Base-by-base conservation (phyloP, 1,140 invertebrate species). In the Oryctes rhinoceros region DNA sequence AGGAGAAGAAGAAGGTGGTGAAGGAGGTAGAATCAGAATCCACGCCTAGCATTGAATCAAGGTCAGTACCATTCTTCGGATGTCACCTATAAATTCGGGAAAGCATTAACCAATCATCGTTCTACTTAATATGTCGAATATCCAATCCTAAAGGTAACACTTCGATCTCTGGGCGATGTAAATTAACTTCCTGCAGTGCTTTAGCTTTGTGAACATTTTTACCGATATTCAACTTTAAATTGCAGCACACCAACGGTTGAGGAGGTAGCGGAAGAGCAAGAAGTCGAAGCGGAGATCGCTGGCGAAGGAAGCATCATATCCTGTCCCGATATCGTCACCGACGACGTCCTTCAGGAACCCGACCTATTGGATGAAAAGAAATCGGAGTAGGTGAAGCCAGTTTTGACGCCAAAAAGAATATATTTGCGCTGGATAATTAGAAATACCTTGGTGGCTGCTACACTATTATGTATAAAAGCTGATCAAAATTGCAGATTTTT, bases 1-100 rank as follows among this genome's bases (percentile, higher is more conserved):
- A 82, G 75, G 18, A 81, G 81, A 80, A 80, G 53, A 84, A 85
- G 35, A 83, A 82, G 15, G 49, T 53, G 7, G 24, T 71, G 6
- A 71, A 71, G 24, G 35, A 35, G 20, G 65, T 37, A 5, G 80
- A 82, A 24, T 35, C 20, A 11, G 65, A 71, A 15, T 71, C 65
- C 24, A 71, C 65, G 35, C 65, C 65, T 9, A 24, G 18, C 2
- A 24, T 13, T 10, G 20, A 10, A 71, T 35, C 13, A 13, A 71
- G 75, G 75, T 76, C 4, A 48, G 35, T n/a, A 49, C 2, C n/a
- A n/a, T n/a, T n/a, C n/a, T n/a, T n/a, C n/a, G n/a, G n/a, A n/a
- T n/a, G n/a, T n/a, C n/a, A n/a, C n/a, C n/a, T n/a, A n/a, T n/a
- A n/a, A n/a, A n/a, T n/a, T n/a, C n/a, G 39, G 39, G 39, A 4